Base-by-base conservation (phyloP, 1,140 invertebrate species). In the Lepidurus apus region DNA sequence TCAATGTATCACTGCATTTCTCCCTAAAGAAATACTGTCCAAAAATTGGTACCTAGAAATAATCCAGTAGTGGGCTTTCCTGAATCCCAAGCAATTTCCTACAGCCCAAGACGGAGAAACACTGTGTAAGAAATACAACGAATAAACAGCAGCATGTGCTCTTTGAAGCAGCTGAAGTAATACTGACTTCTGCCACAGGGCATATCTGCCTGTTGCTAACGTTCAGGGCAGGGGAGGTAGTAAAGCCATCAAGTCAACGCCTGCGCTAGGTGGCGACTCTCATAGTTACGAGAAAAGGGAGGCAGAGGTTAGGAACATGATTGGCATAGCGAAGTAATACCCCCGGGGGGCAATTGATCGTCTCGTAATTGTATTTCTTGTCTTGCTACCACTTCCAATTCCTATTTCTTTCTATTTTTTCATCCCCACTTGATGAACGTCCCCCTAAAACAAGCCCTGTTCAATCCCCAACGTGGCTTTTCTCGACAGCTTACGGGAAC, bases 201-300 rank as follows among this genome's bases (percentile, higher is more conserved):
- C 13, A 65, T n/a, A 65, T 65, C 53, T 65, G 53, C 53, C 53
- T 65, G 53, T 65, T 65, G 53, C 53, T 65, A 65, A 65, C 53
- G 17, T 65, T 17, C 34, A 34, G 34, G 34, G 3, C 34, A 9
- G 17, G 53, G 21, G 53, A 65, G 21, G 53, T 65, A 17, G 53
- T 9, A 34, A 34, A 65, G 53, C 53, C 21, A 65, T n/a, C 17
- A 65, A 65, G 53, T 13, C 53, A 65, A 65, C 53, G 53, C 53
- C 53, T 65, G 53, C 53, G 53, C 53, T 65, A 65, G 53, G 53
- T 65, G 53, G 53, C 53, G 53, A 7, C 53, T 65, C 53, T 17
- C 5, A 65, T 7, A 65, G 53, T 65, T 21, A 13, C 17, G 53
- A 13, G 53, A 65, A 21, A 65, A 65, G 53, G 53, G 8, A 65